phyloP scores from a whole-genome alignment of 2,113 vertebrate genomes.

The Taurulus bubalis region DNA sequence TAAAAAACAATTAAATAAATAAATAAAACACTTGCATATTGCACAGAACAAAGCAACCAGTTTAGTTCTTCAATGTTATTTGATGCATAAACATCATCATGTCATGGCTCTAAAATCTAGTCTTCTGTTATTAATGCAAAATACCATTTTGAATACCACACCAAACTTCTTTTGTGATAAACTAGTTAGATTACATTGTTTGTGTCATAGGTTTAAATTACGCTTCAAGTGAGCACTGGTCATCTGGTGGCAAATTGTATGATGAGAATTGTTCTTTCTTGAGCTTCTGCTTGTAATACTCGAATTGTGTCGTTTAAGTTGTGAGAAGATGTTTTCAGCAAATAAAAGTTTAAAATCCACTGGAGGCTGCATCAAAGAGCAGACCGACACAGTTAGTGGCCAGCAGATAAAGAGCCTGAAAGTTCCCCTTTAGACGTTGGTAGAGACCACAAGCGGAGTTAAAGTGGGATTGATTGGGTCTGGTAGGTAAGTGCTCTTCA shows the following conservation, averaged over 20 bases:
- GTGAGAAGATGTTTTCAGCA: too few species aligned
- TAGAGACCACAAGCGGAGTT: background rate
- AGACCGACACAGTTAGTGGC: background rate
- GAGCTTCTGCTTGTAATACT: background rate
- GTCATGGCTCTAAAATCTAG: background rate
- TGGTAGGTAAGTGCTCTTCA: background rate
- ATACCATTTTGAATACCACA: background rate
- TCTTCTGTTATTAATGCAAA: background rate
- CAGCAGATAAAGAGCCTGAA: background rate
- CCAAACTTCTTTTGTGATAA: background rate
- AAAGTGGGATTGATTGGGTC: background rate
- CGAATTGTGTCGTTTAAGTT: too few species aligned
- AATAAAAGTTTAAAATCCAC: too few species aligned
- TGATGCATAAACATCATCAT: background rate
- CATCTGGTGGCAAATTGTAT: background rate
- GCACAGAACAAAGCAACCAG: background rate
- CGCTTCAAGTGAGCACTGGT: background rate
- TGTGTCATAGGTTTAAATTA: background rate
- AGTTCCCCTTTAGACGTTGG: background rate
- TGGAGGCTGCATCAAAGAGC: too few species aligned
- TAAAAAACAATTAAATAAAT: too few species aligned
- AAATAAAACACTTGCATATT: background rate
- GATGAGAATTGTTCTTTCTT: background rate
- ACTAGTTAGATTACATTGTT: background rate
- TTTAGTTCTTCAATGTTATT: background rate